Evolutionary conservation across 2,797 vertebrate species (phyloP), one percentile per base, ranked within the genome.

Genomic region (Lemur catta): DNA sequence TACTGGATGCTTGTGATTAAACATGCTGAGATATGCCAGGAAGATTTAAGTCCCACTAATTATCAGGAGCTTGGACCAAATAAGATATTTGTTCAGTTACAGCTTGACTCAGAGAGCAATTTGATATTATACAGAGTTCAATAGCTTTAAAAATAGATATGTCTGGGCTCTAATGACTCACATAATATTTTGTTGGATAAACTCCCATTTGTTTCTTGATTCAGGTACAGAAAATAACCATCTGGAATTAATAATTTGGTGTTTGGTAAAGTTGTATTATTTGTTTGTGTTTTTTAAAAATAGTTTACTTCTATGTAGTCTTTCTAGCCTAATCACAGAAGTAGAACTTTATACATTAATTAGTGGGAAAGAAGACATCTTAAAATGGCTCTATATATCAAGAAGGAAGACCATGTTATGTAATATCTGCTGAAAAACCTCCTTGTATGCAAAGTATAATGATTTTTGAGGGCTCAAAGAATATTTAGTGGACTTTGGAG

Each of bases 11-110:
- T 79, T 88, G 55, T 97, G 67, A 93, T 82, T 96, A 96, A 96
- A 86, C 69, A 93, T 46, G 38, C 75, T 91, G 85, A 94, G 71
- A 50, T 89, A 9, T 91, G 61, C 69, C 71, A 91, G 61, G 46
- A 93, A 95, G 61, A 67, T 90, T 92, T 84, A 95, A 93, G 52
- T 87, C 28, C 18, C 38, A 84, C 33, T 95, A 95, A 93, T 91
- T 89, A 94, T 86, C 52, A 79, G 63, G 33, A 84, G 17, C 12
- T 84, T 80, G 52, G 46, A 95, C 38, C 43, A 95, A 92, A 93
- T 86, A 55, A 94, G 59, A 2, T 81, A 81, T 92, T 24, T 71
- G 20, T 89, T 89, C 48, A 76, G 22, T 55, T 91, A 57, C 46
- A 33, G 26, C 22, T 92, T 92, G 14, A 76, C 59, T 84, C 65